These are phyloP conservation scores for Heliconius charithonia DNA, from an alignment of 2,888 invertebrate genomes.

Conservation along the genomic window DNA sequence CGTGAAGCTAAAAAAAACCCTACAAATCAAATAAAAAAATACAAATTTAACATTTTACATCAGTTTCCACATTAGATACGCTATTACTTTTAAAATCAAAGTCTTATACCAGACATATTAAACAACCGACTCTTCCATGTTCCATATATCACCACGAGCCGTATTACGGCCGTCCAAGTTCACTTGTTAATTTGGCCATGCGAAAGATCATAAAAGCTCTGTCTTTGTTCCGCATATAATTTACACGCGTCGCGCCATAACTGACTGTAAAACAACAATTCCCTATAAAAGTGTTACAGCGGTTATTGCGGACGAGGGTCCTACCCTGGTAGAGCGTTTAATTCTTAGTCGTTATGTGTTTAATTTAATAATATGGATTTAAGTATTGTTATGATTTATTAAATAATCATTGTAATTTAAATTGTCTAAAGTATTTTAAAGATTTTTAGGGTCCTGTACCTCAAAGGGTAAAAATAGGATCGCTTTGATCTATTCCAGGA, in stretches of 20 bases:
- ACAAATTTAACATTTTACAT: neutral
- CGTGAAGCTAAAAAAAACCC: neutral
- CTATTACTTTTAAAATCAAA: neutral
- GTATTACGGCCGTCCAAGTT: conserved; percentile 51
- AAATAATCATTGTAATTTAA: neutral
- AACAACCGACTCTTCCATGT: conserved; percentile 24
- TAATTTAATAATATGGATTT: conserved; percentile 40
- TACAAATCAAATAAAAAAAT: neutral
- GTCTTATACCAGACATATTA: neutral
- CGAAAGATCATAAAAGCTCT: conserved; percentile 52
- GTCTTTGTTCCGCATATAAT: conserved; percentile 51
- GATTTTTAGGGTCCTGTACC: neutral
- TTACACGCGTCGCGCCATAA: conserved; percentile 49
- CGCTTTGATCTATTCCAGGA: too few species aligned
- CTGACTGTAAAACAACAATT: conserved; percentile 49
- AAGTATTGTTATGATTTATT: neutral
- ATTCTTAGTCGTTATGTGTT: conserved; percentile 39
- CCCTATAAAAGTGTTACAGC: conserved; percentile 46
- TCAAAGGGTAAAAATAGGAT: too few species aligned
- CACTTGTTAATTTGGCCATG: conserved; percentile 54
- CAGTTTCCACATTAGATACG: neutral
- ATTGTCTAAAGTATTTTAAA: neutral
- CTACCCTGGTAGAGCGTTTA: conserved; percentile 26
- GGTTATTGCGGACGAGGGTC: conserved; percentile 37
- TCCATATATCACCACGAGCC: conserved; percentile 5